Conservation (phyloP, 2,888 invertebrate genomes). For the Ecliptopera silaceata region DNA sequence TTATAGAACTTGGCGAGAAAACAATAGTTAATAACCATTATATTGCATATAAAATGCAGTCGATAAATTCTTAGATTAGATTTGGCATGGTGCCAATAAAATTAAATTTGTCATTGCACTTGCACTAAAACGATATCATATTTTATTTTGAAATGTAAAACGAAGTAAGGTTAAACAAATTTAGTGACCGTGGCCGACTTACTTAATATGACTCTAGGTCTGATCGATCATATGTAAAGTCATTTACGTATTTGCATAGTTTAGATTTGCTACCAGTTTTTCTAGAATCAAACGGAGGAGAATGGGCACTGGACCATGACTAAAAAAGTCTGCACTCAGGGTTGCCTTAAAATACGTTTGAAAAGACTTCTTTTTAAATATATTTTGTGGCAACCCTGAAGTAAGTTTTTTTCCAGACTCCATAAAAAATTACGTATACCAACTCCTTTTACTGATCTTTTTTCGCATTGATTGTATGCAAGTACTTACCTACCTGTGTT, state of each 20-base stretch:
- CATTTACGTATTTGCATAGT: not conserved
- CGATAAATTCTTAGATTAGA: not conserved
- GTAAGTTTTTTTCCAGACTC: too few species aligned
- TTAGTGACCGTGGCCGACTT: conserved; percentile 15
- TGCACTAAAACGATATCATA: not conserved
- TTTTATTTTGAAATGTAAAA: conserved; percentile 1
- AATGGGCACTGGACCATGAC: too few species aligned
- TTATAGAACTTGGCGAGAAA: not conserved
- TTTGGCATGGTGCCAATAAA: conserved; percentile 8
- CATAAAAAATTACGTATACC: too few species aligned
- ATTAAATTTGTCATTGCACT: conserved; percentile 5
- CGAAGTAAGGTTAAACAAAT: conserved; percentile 7
- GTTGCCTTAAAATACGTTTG: too few species aligned
- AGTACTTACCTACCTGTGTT: too few species aligned
- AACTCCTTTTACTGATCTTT: too few species aligned
- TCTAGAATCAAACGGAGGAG: too few species aligned
- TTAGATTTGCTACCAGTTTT: too few species aligned
- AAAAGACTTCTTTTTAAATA: too few species aligned
- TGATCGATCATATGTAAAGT: not conserved
- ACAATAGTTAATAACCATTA: not conserved
- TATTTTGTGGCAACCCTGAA: too few species aligned
- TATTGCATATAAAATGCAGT: conserved; percentile 6
- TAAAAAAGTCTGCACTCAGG: too few species aligned
- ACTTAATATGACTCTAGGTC: not conserved
- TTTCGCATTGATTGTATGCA: too few species aligned